Base-by-base conservation (phyloP, 2,888 invertebrate genomes). In the Scelioninae gen. 2 region DNA sequence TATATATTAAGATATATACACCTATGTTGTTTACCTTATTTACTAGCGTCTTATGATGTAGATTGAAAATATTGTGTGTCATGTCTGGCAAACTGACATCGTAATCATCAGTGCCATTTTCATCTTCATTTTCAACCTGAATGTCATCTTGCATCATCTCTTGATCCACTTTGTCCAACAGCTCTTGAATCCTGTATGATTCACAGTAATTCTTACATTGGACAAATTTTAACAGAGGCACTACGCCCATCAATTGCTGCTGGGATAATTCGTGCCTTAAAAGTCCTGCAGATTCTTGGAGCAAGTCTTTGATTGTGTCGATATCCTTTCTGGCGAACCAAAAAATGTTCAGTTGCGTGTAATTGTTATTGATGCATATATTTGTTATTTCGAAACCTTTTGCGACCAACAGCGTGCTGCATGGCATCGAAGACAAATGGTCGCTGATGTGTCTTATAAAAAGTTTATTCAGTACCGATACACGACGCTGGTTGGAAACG, bases 361-460 rank as follows among this genome's bases (percentile, higher is more conserved):
- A 92, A 83, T 94, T 92, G 45, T 89, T 86, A 0, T 91, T 87
- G 2, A 94, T 88, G 84, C 90, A 89, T 0, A 92, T 90, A 89
- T 90, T 89, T n/a, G 92, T 91, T 73, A 95, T 90, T 87, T 94
- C 93, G 76, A 94, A 89, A 7, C 92, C 91, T 76, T 89, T 88
- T 6, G 92, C 92, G 10, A 91, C 78, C 72, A 94, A 86, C 52
- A 89, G 86, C 6, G 41, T 9, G 11, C 28, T n/a, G 25, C 89
- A 87, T 77, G 91, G 90, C 0, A 93, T 93, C 0, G 92, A 92
- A 0, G 93, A 90, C 89, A 95, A 89, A 28, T 94, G 85, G 83
- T 94, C 94, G 0, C 94, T 93, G 6, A 95, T 91, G 69, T 93
- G 88, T 78, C 90, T 90, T 94, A 95, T 94, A 79, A 95, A 94